A percentile compares a stretch with the other conserved stretches of the same genome.
These are phyloP conservation scores for Apeira syringaria DNA, from an alignment of 2,888 invertebrate genomes.

Conservation along the genomic window DNA sequence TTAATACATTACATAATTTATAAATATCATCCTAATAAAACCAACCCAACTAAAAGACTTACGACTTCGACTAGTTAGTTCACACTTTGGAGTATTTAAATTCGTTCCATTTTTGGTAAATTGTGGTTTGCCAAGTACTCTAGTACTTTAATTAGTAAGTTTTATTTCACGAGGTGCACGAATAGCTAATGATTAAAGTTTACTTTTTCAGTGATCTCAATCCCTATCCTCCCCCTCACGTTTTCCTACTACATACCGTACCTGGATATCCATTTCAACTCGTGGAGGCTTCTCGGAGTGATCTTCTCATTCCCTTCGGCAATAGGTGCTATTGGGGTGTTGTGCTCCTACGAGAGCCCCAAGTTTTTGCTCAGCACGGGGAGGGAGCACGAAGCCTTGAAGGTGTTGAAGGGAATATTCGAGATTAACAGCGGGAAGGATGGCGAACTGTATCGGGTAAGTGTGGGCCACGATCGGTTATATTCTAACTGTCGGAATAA, in stretches of 20 bases:
- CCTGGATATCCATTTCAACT: slow-evolving; percentile 82
- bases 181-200: too few species aligned
- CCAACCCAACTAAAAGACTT: too few species aligned
- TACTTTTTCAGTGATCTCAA: slow-evolving; percentile 86
- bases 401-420: slow-evolving; percentile 54
- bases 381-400: slow-evolving; percentile 80
- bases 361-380: slow-evolving; percentile 87
- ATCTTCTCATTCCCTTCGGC: slow-evolving; percentile 85
- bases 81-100: too few species aligned
- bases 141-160: too few species aligned
- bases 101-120: too few species aligned
- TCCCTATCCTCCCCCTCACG: slow-evolving; percentile 84
- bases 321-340: slow-evolving; percentile 81
- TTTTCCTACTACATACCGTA: slow-evolving; percentile 68
- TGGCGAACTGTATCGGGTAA: slow-evolving; percentile 52
- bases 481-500: too few species aligned
- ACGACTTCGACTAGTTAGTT: too few species aligned
- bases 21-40: too few species aligned
- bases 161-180: too few species aligned
- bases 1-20: too few species aligned
- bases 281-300: slow-evolving; percentile 89
- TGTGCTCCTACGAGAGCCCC: slow-evolving; percentile 88
- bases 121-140: too few species aligned
- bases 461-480: too few species aligned
- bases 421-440: slow-evolving; percentile 55